Percentiles rank a stretch among this genome's conserved stretches.
phyloP scores from a whole-genome alignment of 35 echinoderm and acorn worm genomes.

The Amphiura filiformis region DNA sequence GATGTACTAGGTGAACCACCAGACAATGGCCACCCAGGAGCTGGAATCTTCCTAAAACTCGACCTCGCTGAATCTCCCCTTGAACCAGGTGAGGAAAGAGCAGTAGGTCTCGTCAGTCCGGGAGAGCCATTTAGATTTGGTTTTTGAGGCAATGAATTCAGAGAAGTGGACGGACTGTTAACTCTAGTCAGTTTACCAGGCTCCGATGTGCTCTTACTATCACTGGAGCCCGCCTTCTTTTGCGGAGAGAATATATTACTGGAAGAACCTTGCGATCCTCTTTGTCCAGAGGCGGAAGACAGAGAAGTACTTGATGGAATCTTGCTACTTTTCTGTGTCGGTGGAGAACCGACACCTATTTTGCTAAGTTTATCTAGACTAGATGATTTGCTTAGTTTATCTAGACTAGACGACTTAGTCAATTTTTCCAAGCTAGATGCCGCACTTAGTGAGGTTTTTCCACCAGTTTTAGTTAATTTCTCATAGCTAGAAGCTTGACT shows the following conservation, averaged over 20 bases:
- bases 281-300: conserved; percentile 21
- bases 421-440: conserved; percentile 44
- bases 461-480: conserved; percentile 14
- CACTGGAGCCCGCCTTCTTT: conserved; percentile 19
- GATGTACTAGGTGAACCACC: conserved; percentile 2
- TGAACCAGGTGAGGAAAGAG: conserved; percentile 22
- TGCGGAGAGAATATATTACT: conserved; percentile 38
- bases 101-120: conserved; percentile 27
- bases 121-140: conserved; percentile 1
- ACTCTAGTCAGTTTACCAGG: neutral
- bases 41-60: conserved; percentile 25
- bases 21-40: conserved; percentile 1
- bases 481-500: conserved; percentile 39
- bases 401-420: neutral
- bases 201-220: conserved; percentile 9
- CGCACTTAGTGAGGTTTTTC: conserved; percentile 19
- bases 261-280: neutral
- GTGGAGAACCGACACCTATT: neutral
- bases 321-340: conserved; percentile 49
- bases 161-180: neutral
- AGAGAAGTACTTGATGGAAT: conserved; percentile 48
- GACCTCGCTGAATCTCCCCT: neutral
- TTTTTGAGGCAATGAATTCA: neutral
- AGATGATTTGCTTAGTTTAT: neutral
- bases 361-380: conserved; percentile 2